Percentiles rank a stretch among this genome's conserved stretches.
Conservation (phyloP, 2,888 invertebrate genomes). For the Blastobasis adustella region DNA sequence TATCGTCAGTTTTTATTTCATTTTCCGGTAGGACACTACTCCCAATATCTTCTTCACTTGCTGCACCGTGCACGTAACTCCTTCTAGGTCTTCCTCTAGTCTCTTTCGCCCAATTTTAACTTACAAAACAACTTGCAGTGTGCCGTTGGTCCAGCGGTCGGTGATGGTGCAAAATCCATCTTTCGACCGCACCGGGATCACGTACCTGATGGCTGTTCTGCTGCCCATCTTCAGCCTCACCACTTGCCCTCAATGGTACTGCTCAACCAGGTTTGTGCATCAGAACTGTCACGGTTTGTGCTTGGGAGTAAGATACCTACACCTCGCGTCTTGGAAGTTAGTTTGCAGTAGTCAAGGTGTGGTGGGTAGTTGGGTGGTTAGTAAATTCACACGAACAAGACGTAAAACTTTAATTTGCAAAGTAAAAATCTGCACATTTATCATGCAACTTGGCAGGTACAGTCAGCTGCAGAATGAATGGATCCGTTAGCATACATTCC, state of each 20-base stretch:
- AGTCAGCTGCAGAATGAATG: too few relatives aligned
- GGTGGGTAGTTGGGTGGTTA: not conserved
- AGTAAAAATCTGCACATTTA: not conserved
- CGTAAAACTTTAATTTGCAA: too few relatives aligned
- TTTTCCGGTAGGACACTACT: too few relatives aligned
- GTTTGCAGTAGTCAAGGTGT: too few relatives aligned
- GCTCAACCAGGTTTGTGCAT: conserved; percentile 36
- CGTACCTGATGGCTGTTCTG: conserved; percentile 43
- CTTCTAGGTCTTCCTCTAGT: not conserved
- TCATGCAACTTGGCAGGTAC: too few relatives aligned
- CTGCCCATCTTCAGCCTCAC: conserved; percentile 37
- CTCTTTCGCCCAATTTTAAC: not conserved
- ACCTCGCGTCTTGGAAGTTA: conserved; percentile 15
- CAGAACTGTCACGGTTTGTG: not conserved
- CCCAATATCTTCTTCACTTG: too few relatives aligned
- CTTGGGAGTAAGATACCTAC: not conserved
- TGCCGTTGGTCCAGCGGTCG: conserved; percentile 25
- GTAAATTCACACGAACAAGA: too few relatives aligned
- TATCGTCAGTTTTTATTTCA: too few relatives aligned
- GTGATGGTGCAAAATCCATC: conserved; percentile 20
- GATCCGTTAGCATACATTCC: too few relatives aligned
- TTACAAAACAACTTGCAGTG: conserved; percentile 18
- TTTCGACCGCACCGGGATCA: conserved; percentile 22
- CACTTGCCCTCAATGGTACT: conserved; percentile 29
- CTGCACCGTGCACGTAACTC: not conserved